These are phyloP conservation scores for Ctenopoma multispine DNA, from an alignment of 2,797 vertebrate genomes.

Conservation along the genomic window DNA sequence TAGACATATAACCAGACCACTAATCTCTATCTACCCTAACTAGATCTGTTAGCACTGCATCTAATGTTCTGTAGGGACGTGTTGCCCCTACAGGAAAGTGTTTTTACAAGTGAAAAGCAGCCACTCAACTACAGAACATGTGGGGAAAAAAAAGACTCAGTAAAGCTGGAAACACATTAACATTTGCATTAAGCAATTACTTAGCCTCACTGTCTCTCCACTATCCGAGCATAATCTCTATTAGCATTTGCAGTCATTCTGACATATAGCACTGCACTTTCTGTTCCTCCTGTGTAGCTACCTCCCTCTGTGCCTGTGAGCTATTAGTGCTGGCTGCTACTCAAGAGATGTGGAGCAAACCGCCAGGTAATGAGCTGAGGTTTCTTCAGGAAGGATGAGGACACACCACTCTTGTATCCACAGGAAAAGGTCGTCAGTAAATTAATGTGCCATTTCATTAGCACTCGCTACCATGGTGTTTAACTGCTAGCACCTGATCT, in stretches of 20 bases:
- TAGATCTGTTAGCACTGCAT: slow-evolving; percentile 18
- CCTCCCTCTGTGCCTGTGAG: slow-evolving; percentile 31
- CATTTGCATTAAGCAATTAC: slow-evolving; percentile 32
- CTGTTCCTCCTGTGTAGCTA: slow-evolving; percentile 32
- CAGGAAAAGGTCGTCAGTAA: slow-evolving; percentile 53
- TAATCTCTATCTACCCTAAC: slow-evolving; percentile 23
- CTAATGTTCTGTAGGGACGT: slow-evolving; percentile 3
- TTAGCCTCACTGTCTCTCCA: slow-evolving; percentile 11
- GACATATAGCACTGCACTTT: slow-evolving; percentile 23
- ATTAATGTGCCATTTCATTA: slow-evolving; percentile 61
- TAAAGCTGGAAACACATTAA: slow-evolving; percentile 35
- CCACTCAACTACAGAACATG: not conserved
- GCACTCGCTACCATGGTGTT: not conserved
- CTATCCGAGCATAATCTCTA: slow-evolving; percentile 26
- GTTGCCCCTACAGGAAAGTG: not conserved
- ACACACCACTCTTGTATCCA: slow-evolving; percentile 11
- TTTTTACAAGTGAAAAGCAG: not conserved
- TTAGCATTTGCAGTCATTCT: slow-evolving; percentile 24
- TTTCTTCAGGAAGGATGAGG: slow-evolving; percentile 46
- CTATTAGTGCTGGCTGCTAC: slow-evolving; percentile 34
- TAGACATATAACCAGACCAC: slow-evolving; percentile 22
- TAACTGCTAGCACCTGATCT: slow-evolving; percentile 39
- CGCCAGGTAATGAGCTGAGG: slow-evolving; percentile 46
- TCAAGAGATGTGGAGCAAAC: slow-evolving; percentile 21
- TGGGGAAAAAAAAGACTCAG: not conserved